These are phyloP conservation scores for Cladorhizidae sp. DNA, from an alignment of 37 sponge, comb jelly and placozoan genomes.

Conservation along the genomic window DNA sequence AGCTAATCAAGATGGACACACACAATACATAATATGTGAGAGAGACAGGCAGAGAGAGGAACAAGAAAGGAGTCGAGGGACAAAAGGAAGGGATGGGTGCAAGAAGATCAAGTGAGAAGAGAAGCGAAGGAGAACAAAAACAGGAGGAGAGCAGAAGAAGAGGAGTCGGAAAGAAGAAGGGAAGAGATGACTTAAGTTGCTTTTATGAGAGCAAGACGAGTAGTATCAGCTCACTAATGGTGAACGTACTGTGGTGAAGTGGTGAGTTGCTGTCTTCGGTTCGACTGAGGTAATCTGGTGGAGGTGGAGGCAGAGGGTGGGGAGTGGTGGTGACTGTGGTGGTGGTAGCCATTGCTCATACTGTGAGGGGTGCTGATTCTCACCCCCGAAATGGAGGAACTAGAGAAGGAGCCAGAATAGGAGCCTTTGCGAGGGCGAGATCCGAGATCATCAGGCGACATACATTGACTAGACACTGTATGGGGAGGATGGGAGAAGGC, in stretches of 20 bases:
- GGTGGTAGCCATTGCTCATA: slow-evolving; percentile 18
- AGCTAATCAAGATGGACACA: neutral
- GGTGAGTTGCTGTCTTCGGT: neutral
- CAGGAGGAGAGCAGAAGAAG: neutral
- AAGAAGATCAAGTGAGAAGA: neutral
- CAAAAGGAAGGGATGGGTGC: neutral
- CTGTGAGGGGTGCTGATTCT: neutral
- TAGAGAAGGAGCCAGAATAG: no score
- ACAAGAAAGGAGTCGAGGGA: neutral
- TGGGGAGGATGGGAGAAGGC: no score
- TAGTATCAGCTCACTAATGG: neutral
- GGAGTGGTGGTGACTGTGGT: neutral
- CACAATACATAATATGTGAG: neutral
- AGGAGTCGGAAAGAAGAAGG: neutral
- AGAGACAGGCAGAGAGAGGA: neutral
- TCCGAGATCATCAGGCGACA: no score
- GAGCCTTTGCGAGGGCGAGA: no score
- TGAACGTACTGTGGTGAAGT: neutral
- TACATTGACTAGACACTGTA: no score
- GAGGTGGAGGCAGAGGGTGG: neutral
- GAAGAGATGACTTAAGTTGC: neutral
- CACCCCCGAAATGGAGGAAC: no score
- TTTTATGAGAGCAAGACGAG: neutral
- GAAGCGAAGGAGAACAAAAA: neutral
- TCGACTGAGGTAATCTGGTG: neutral